Conservation (phyloP, 53 echinoderm and acorn worm genomes). For the Holothuria scabra region DNA sequence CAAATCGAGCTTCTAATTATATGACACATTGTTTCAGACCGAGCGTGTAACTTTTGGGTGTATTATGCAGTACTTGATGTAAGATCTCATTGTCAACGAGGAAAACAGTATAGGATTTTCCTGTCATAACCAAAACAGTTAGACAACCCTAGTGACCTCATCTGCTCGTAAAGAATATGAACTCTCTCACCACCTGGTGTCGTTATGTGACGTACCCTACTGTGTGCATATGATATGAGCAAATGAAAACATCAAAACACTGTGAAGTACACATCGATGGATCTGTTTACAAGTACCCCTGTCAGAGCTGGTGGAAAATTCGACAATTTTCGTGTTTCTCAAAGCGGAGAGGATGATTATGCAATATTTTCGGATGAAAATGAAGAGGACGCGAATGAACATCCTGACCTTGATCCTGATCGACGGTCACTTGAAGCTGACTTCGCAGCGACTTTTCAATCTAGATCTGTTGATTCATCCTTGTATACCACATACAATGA, state of each 20-base stretch:
- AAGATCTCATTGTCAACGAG: no score
- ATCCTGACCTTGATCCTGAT: slow-evolving; percentile 32
- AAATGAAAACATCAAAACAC: slow-evolving; percentile 1
- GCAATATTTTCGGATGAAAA: slow-evolving; percentile 20
- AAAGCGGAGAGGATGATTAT: not conserved
- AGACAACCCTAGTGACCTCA: slow-evolving; percentile 14
- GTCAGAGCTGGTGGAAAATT: slow-evolving; percentile 8
- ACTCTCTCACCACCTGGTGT: slow-evolving; percentile 15
- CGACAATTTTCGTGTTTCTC: slow-evolving; percentile 16
- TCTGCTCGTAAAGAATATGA: not conserved
- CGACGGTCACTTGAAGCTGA: slow-evolving; percentile 64
- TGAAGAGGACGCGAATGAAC: not conserved
- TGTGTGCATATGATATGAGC: not conserved
- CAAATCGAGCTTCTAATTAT: no score
- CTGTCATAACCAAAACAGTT: no score
- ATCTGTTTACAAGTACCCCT: slow-evolving; percentile 65
- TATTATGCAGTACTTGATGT: no score
- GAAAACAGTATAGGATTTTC: no score
- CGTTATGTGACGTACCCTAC: slow-evolving; percentile 3
- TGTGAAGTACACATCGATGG: slow-evolving; percentile 41
- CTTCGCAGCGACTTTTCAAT: slow-evolving; percentile 63
- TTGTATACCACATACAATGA: slow-evolving; percentile 86
- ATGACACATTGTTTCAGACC: no score
- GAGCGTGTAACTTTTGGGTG: no score
- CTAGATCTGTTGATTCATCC: slow-evolving; percentile 74